phyloP scores from a whole-genome alignment of 2,888 invertebrate species.

The Watsonalla cultraria region DNA sequence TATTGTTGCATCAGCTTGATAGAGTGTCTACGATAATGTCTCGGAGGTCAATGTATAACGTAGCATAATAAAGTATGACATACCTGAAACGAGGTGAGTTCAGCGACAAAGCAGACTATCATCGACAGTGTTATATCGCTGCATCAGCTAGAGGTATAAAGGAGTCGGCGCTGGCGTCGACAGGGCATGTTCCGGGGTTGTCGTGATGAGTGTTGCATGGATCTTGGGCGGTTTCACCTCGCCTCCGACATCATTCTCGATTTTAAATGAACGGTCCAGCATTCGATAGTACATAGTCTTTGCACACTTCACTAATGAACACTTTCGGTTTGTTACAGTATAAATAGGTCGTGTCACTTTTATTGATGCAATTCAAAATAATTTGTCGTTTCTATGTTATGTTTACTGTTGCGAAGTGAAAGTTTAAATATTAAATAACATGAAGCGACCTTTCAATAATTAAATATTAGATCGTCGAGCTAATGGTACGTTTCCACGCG shows the following conservation, averaged over 20 bases:
- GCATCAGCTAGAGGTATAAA: conserved; percentile 66
- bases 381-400: not conserved
- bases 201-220: conserved; percentile 38
- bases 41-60: conserved; percentile 14
- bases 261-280: conserved; percentile 24
- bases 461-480: not conserved
- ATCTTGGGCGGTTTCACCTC: conserved; percentile 41
- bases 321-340: conserved; percentile 19
- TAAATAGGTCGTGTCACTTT: not conserved
- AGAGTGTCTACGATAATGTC: conserved; percentile 18
- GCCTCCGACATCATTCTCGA: conserved; percentile 23
- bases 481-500: not conserved
- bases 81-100: conserved; percentile 76
- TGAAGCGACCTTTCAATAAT: not conserved
- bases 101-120: conserved; percentile 77
- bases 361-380: not conserved
- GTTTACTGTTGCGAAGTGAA: not conserved
- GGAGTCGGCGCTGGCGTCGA: conserved; percentile 69
- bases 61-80: conserved; percentile 23
- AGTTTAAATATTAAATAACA: not conserved
- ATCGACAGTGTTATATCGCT: conserved; percentile 70
- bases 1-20: conserved; percentile 29
- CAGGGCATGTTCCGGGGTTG: conserved; percentile 52
- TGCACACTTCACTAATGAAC: conserved; percentile 50
- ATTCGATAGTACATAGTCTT: conserved; percentile 39